phyloP scores from a whole-genome alignment of 2,113 vertebrate species.

The Thryonomys swinderianus region DNA sequence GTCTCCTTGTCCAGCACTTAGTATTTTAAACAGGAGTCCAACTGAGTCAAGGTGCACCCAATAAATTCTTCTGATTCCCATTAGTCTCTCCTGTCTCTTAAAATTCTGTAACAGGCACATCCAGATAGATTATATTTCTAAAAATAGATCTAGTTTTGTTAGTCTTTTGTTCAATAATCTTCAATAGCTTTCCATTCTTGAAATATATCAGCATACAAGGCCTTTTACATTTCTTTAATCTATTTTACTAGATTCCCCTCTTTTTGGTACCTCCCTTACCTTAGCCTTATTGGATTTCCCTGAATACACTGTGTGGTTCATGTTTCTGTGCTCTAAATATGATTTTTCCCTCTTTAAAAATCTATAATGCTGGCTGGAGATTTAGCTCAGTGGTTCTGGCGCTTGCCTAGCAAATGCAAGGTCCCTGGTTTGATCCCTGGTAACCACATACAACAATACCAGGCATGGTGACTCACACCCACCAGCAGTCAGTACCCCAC shows the following conservation, averaged over 20 bases:
- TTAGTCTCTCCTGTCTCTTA: too few species aligned
- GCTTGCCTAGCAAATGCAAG: too few species aligned
- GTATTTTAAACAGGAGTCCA: too few species aligned
- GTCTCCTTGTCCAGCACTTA: too few species aligned
- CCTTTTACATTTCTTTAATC: not conserved
- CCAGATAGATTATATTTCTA: not conserved
- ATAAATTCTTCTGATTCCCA: too few species aligned
- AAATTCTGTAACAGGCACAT: not conserved
- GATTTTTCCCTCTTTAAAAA: not conserved
- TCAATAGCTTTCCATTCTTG: not conserved
- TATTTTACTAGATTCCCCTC: not conserved
- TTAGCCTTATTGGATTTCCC: not conserved
- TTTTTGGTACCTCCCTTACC: not conserved
- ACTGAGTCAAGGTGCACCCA: too few species aligned
- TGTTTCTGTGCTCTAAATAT: not conserved
- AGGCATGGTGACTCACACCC: too few species aligned
- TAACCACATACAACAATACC: too few species aligned
- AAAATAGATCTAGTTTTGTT: not conserved
- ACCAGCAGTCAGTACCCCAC: too few species aligned
- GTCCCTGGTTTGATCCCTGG: too few species aligned
- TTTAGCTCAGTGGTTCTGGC: too few species aligned
- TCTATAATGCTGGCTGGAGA: not conserved
- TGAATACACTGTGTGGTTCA: not conserved
- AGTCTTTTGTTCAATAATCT: not conserved
- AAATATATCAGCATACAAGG: not conserved